Percentiles rank a stretch among this genome's conserved stretches.
phyloP scores from a whole-genome alignment of 2,888 invertebrate genomes.

The Nasonia oneida region DNA sequence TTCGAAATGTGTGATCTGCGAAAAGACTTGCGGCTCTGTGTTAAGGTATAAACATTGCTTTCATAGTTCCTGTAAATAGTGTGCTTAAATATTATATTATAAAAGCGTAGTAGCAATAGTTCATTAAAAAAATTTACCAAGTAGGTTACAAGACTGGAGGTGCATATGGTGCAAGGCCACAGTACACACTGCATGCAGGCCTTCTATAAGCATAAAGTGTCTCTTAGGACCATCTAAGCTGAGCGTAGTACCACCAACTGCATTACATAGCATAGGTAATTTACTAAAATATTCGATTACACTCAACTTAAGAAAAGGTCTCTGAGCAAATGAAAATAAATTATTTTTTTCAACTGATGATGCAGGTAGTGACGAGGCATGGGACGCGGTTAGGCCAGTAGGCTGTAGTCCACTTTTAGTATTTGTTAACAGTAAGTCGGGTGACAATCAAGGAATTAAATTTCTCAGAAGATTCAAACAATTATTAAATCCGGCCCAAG shows the following conservation, averaged over 20 bases:
- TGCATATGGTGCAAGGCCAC: constrained; percentile 97
- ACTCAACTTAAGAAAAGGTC: background rate
- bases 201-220: constrained; percentile 88
- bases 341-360: constrained; percentile 35
- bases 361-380: constrained; percentile 89
- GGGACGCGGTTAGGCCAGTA: constrained; percentile 88
- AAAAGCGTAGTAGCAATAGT: constrained; percentile 5
- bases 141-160: constrained; percentile 95
- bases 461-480: constrained; percentile 97
- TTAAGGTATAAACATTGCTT: constrained; percentile 82
- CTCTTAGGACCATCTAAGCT: constrained; percentile 93
- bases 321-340: constrained; percentile 29
- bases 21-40: constrained; percentile 98
- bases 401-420: constrained; percentile 92
- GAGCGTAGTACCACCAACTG: constrained; percentile 96
- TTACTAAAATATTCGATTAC: constrained; percentile 28
- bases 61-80: constrained; percentile 24
- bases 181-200: constrained; percentile 95
- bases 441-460: constrained; percentile 98
- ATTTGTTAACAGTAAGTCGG: constrained; percentile 98
- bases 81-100: background rate
- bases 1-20: constrained; percentile 95
- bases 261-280: constrained; percentile 90
- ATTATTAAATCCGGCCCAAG: constrained; percentile 97
- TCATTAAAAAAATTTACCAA: constrained; percentile 49